Percentiles rank a stretch among this genome's conserved stretches.
Conservation (phyloP, 2,797 vertebrate genomes). For the Sorex maritimensis region DNA sequence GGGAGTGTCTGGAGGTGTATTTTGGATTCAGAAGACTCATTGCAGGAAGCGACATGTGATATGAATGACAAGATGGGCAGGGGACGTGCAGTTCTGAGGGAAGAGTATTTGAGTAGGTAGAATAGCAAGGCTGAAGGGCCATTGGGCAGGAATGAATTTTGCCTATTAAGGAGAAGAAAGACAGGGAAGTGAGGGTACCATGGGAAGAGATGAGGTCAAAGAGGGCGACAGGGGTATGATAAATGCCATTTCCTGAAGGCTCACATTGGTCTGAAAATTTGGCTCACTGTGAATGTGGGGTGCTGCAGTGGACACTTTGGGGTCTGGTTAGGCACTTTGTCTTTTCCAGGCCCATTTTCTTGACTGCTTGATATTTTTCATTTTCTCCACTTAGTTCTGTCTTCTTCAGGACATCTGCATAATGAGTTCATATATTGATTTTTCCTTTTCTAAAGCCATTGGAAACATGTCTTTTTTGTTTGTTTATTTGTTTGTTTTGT, state of each 20-base stretch:
- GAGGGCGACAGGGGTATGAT: neutral
- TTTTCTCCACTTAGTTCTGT: neutral
- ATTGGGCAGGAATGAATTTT: neutral
- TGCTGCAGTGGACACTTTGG: too few species aligned
- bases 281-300: neutral
- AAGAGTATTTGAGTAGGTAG: neutral
- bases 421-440: constrained; percentile 22
- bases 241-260: neutral
- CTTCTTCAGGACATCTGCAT: neutral
- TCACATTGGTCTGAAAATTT: neutral
- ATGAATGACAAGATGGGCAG: neutral
- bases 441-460: neutral
- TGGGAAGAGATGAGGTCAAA: neutral
- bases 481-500: too few species aligned
- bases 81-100: neutral
- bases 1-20: neutral
- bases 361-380: neutral
- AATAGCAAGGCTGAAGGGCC: neutral
- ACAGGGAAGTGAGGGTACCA: neutral
- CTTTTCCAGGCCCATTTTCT: neutral
- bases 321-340: neutral
- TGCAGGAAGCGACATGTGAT: neutral
- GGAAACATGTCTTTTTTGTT: neutral
- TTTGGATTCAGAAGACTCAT: neutral
- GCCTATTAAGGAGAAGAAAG: too few species aligned